Base-by-base conservation (phyloP, 2,113 vertebrate genomes). In the Silurus asotus region DNA sequence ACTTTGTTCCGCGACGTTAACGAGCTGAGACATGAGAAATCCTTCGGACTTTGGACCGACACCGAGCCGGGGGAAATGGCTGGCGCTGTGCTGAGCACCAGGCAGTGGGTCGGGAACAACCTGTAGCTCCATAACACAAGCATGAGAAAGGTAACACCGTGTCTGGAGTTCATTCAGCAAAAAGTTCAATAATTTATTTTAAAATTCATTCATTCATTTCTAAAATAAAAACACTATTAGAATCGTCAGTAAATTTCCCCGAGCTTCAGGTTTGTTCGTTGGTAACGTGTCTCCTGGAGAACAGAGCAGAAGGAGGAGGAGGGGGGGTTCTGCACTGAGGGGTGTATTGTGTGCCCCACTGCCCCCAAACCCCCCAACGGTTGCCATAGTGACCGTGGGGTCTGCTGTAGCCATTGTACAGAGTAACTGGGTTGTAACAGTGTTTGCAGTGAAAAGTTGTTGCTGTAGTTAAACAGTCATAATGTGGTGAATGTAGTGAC, bases 311-410 rank as follows among this genome's bases (percentile, higher is more conserved):
- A 85, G 74, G 81, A 85, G 88, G 88, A 75, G 83, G 10, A 56
- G 85, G 9, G 78, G 84, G 14, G 14, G 19, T 7, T 62, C 64
- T 59, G 53, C 28, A n/a, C 88, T 85, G 88, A 90, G 90, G 92
- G 90, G 78, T 64, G 70, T 65, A 89, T 91, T 93, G 92, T 92
- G 49, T 89, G 92, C 92, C 89, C 93, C 93, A 87, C 91, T 92
- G 76, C 88, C 88, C 48, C 75, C 58, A 88, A 91, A 91, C 82
- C 90, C 82, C 89, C 51, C 62, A 62, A 69, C 91, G 92, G 94
- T 94, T 94, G 94, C 93, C 94, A 94, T 95, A 92, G 94, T 93
- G 93, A 95, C 48, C 82, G 90, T 55, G 82, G 80, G 58, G 77
- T 58, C 51, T 84, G 67, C 62, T 28, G 19, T 69, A 81, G 25